Percentiles rank a stretch among this genome's conserved stretches.
phyloP scores from a whole-genome alignment of 2,113 vertebrate genomes.

The Rhizomys pruinosus region DNA sequence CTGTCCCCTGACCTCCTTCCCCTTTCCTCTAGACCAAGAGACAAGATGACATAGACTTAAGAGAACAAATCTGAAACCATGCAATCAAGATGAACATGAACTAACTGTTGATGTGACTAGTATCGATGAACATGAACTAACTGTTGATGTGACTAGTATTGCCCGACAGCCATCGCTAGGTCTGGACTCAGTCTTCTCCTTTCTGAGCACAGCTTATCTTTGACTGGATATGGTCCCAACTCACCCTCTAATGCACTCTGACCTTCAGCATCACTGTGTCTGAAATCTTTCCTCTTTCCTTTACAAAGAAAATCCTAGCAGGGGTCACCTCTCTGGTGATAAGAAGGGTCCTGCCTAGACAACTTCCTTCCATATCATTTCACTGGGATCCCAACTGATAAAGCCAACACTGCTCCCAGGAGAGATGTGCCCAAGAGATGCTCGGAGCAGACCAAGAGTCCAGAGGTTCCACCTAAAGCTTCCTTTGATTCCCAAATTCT shows the following conservation, averaged over 20 bases:
- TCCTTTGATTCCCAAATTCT: not conserved
- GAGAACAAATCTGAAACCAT: not conserved
- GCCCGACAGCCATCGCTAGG: not conserved
- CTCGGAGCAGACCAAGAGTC: not conserved
- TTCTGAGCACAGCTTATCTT: not conserved
- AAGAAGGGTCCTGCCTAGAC: not conserved
- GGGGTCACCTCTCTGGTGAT: not conserved
- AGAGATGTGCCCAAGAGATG: not conserved
- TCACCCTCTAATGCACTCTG: not conserved
- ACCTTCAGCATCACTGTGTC: too few species aligned
- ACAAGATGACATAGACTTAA: accelerated
- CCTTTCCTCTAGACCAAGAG: not conserved
- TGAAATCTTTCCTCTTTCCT: not conserved
- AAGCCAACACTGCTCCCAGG: accelerated
- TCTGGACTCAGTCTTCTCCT: not conserved
- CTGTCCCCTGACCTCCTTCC: not conserved
- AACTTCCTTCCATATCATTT: not conserved
- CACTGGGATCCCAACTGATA: not conserved
- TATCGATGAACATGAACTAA: not conserved
- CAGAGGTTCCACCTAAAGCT: not conserved
- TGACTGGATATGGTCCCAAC: not conserved
- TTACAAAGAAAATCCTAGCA: not conserved
- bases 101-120: not conserved
- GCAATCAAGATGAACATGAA: not conserved
- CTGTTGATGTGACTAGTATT: not conserved